Conservation (phyloP, 2,888 invertebrate species). For the Onchidella celtica region DNA sequence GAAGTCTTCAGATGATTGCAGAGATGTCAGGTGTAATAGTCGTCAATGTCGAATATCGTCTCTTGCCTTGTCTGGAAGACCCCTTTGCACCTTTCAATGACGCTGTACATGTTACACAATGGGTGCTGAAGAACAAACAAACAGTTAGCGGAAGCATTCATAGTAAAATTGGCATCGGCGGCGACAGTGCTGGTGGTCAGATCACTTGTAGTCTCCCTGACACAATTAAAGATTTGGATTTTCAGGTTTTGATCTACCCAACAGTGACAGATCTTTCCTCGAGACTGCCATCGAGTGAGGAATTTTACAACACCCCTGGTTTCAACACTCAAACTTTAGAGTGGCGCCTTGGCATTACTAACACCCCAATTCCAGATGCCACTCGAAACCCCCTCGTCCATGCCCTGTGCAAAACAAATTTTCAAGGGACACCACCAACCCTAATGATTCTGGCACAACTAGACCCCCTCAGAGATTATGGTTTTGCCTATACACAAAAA, state of each 20-base stretch:
- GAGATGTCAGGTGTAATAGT: constrained; percentile 16
- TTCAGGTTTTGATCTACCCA: constrained; percentile 27
- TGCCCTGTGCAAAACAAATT: not conserved
- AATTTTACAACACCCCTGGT: constrained; percentile 1
- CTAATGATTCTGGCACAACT: constrained; percentile 6
- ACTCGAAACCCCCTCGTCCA: not conserved
- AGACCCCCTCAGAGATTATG: constrained; percentile 8
- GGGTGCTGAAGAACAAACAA: constrained; percentile 10
- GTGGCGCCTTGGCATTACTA: not conserved
- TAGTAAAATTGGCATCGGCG: constrained; percentile 24
- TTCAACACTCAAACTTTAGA: not conserved
- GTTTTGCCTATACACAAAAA: not conserved
- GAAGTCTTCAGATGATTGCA: not conserved
- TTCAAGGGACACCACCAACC: not conserved
- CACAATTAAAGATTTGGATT: constrained; percentile 3
- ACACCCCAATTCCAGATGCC: not conserved
- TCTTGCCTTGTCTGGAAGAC: constrained; percentile 1
- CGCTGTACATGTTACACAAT: not conserved
- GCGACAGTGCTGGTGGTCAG: constrained; percentile 37
- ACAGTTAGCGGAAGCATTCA: constrained; percentile 1
- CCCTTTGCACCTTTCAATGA: constrained; percentile 26
- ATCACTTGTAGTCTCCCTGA: not conserved
- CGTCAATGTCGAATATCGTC: constrained; percentile 29
- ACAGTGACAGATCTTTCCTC: not conserved
- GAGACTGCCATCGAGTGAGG: not conserved